phyloP scores from a whole-genome alignment of 1,140 invertebrate species.

The Drosophila bocki region DNA sequence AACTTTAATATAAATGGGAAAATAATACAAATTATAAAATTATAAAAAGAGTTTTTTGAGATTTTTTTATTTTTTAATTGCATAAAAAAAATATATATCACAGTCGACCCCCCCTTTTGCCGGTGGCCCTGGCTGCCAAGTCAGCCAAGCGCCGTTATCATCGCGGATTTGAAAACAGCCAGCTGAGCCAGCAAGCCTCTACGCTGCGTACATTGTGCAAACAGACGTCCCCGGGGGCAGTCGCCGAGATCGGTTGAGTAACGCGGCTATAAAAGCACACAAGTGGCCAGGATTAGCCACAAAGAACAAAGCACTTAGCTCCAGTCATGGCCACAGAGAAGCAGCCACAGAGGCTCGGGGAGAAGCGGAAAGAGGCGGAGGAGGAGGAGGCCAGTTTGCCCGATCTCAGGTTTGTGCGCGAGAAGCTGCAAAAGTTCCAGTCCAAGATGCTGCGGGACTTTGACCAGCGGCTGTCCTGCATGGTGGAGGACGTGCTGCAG shows the following conservation, averaged over 20 bases:
- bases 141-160: slow-evolving; percentile 40
- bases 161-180: slow-evolving; percentile 44
- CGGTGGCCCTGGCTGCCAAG: neutral
- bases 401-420: slow-evolving; percentile 63
- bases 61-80: neutral
- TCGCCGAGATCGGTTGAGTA: slow-evolving; percentile 26
- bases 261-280: slow-evolving; percentile 28
- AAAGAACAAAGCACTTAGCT: slow-evolving; percentile 1
- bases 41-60: too few species aligned
- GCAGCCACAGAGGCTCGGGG: neutral
- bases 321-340: slow-evolving; percentile 39
- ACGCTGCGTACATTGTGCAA: slow-evolving; percentile 45
- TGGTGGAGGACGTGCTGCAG: slow-evolving; percentile 81
- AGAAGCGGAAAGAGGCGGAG: slow-evolving; percentile 1
- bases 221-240: slow-evolving; percentile 38
- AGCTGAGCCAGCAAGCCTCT: slow-evolving; percentile 4
- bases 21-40: too few species aligned
- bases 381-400: slow-evolving; percentile 5
- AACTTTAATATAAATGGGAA: neutral
- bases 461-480: slow-evolving; percentile 59
- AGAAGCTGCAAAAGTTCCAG: slow-evolving; percentile 72
- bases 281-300: slow-evolving; percentile 24
- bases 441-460: slow-evolving; percentile 65
- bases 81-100: neutral
- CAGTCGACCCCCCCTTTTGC: neutral